Conservation (phyloP, 2,797 vertebrate genomes). For the Eospalax fontanierii region DNA sequence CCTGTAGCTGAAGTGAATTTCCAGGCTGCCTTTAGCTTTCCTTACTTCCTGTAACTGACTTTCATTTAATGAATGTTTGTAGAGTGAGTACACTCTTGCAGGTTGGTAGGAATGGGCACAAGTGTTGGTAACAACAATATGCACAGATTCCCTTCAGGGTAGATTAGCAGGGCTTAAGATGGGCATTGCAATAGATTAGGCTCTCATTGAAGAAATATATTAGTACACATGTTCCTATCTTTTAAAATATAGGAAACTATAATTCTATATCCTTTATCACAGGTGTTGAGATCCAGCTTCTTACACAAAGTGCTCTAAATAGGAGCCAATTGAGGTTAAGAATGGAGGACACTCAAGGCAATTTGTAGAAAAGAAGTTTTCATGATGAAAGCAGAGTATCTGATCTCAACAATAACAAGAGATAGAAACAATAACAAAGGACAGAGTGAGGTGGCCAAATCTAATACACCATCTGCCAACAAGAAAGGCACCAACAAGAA, state of each 20-base stretch:
- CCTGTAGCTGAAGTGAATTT: not conserved
- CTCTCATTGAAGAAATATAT: conserved; percentile 39
- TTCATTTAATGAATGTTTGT: not conserved
- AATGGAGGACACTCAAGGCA: not conserved
- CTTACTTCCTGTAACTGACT: not conserved
- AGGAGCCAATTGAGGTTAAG: conserved; percentile 9
- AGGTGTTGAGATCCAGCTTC: not conserved
- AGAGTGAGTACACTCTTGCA: not conserved
- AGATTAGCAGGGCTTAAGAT: not conserved
- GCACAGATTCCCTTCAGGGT: not conserved
- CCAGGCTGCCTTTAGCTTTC: conserved; percentile 17
- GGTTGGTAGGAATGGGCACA: not conserved
- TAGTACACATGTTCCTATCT: not conserved
- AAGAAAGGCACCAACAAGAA: not conserved
- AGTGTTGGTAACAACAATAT: not conserved
- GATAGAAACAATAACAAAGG: conserved; percentile 14
- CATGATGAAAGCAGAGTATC: not conserved
- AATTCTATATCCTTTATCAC: conserved; percentile 14
- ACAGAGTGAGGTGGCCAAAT: not conserved
- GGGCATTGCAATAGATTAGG: not conserved
- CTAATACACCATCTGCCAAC: not conserved
- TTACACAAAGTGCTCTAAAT: conserved; percentile 25
- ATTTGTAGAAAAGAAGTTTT: not conserved
- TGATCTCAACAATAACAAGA: conserved; percentile 48
- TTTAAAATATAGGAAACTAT: conserved; percentile 56